Base-by-base conservation (phyloP, 2,888 invertebrate species). In the Noctua janthe region DNA sequence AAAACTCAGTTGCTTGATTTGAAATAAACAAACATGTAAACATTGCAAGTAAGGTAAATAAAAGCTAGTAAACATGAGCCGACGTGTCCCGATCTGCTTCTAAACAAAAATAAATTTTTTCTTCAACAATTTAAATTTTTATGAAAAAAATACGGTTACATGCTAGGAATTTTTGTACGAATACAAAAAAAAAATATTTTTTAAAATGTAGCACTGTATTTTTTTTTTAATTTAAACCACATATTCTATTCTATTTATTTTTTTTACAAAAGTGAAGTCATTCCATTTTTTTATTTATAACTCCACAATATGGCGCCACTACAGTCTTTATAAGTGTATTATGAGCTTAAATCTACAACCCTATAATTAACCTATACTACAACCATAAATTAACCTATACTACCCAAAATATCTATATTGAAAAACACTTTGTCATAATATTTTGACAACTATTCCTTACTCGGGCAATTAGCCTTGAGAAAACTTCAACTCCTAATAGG, bases 401-500 rank as follows among this genome's bases (percentile, higher is more conserved):
- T 56, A 59, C 11, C 11, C 59, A n/a, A 66, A 54, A 56, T 49
- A 8, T 35, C 17, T 1, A 6, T 17, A 62, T 1, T 35, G 0
- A 66, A 5, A 64, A 35, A 39, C 64, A 66, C 8, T 80, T 71
- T 29, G 17, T 70, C 62, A 56, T 43, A 66, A 56, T 54, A 59
- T 51, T 64, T 47, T 15, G 59, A 47, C 54, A 71, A 35, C 76
- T 74, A 29, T 73, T 75, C 39, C 69, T 43, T 39, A 62, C 47
- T 64, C 69, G 2, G 56, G 49, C 83, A 39, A 56, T 70, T 78
- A 56, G 29, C 87, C 76, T 86, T 80, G 80, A 59, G 64, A 29
- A 72, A 73, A 86, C 74, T 78, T 80, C 66, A 73, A 74, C 69
- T 67, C 29, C 15, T 76, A 71, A 78, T 74, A 72, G 54, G 23